Conservation (phyloP, 2,888 invertebrate species). For the Lacanobia oleracea region DNA sequence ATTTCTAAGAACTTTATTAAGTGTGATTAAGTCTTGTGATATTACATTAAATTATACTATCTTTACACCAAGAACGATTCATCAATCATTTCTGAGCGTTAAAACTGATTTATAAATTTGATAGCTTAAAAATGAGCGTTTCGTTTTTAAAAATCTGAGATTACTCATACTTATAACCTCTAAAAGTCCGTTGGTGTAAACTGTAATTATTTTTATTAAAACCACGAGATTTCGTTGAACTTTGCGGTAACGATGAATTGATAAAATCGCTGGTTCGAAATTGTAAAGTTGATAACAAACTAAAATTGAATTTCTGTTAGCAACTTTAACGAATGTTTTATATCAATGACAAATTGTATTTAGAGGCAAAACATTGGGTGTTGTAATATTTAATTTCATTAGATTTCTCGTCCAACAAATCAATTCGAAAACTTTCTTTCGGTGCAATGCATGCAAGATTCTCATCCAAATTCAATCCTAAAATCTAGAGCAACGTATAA, state of each 20-base stretch:
- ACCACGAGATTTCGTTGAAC: conserved; percentile 46
- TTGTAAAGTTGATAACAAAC: conserved; percentile 31
- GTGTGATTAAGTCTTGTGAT: conserved; percentile 56
- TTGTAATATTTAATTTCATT: background rate
- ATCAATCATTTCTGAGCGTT: conserved; percentile 63
- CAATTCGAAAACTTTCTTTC: background rate
- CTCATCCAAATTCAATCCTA: background rate
- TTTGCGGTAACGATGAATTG: conserved; percentile 40
- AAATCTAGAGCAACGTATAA: background rate
- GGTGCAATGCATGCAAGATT: background rate
- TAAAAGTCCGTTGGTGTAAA: conserved; percentile 48
- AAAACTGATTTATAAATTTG: conserved; percentile 63
- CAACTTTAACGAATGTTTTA: conserved; percentile 29
- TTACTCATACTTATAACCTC: conserved; percentile 59
- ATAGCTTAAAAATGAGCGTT: conserved; percentile 61
- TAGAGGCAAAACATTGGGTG: background rate
- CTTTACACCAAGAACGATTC: conserved; percentile 56
- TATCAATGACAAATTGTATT: background rate
- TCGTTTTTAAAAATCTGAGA: conserved; percentile 55
- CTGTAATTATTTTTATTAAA: conserved; percentile 55
- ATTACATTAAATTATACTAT: conserved; percentile 59
- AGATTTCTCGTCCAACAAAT: background rate
- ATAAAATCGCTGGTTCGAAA: conserved; percentile 44
- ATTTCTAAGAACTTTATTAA: conserved; percentile 60
- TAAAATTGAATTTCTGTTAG: conserved; percentile 43